Evolutionary conservation across 2,113 vertebrate genomes (phyloP), one percentile per base, ranked within the genome.

Genomic region (Epinephelus fuscoguttatus): DNA sequence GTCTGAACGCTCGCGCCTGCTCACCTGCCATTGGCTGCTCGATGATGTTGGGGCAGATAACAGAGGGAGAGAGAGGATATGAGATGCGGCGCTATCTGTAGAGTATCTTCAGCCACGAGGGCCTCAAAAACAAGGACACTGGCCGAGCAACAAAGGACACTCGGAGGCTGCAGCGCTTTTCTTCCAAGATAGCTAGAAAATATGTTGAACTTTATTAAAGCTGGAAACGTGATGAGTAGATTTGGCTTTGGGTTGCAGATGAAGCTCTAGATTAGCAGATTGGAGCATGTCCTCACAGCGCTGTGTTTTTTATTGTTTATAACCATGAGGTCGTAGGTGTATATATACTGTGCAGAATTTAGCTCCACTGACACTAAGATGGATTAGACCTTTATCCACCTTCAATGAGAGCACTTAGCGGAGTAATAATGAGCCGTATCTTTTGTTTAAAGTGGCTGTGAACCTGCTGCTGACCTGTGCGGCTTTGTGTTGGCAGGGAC

Each of bases 401-500:
- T 69, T 70, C 82, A 79, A 6, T 60, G 61, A 42, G 52, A 67
- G 81, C 85, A 67, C 81, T 85, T 84, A 83, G 70, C 3, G 15
- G 64, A 37, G 61, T 62, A 30, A 70, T 84, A 74, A 82, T 53
- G 78, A 80, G 61, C 73, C 50, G 63, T 71, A 50, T 70, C 80
- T 81, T 75, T 81, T 79, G 72, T 89, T 88, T 71, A 76, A 83
- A 82, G 80, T 78, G 78, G 21, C 72, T 18, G 62, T 72, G 82
- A 87, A 83, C 80, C 75, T 25, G 69, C 53, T 3, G 78, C 82
- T 93, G 86, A 93, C 88, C 70, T 49, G 76, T 81, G 71, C 67
- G 66, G 21, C 78, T 92, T 68, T 86, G 75, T 88, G 74, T 93
- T 85, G 77, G 75, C 90, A 96, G 95, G 87, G 95, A 95, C 84